Evolutionary conservation across 2,888 invertebrate genomes (phyloP).

Genomic region (Venustoraphidia nigricollis): DNA sequence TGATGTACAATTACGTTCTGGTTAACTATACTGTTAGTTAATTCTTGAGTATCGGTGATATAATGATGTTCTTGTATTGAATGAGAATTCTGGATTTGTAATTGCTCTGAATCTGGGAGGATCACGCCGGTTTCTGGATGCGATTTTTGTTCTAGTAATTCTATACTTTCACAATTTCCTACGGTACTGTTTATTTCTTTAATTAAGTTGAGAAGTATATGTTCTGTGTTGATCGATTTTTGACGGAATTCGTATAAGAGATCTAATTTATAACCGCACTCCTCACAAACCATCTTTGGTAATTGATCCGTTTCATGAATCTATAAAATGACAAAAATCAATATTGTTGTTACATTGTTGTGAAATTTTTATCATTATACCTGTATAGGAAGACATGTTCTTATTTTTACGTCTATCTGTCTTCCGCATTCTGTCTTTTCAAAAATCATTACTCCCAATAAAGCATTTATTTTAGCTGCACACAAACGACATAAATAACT

Average conservation of each 20-base stretch:
- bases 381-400: conserved; percentile 38
- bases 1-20: no score
- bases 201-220: conserved; percentile 27
- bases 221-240: conserved; percentile 35
- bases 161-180: conserved; percentile 11
- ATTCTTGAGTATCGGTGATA: conserved; percentile 19
- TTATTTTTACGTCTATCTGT: conserved; percentile 39
- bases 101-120: conserved; percentile 18
- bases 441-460: conserved; percentile 25
- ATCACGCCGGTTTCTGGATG: conserved; percentile 12
- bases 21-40: background rate
- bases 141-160: conserved; percentile 12
- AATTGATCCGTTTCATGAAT: conserved; percentile 36
- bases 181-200: conserved; percentile 19
- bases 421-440: conserved; percentile 30
- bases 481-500: conserved; percentile 27
- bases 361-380: conserved; percentile 19
- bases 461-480: conserved; percentile 24
- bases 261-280: conserved; percentile 39
- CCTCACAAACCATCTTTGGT: conserved; percentile 41
- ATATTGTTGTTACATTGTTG: background rate
- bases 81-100: conserved; percentile 22
- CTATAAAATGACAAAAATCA: conserved; percentile 21
- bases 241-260: conserved; percentile 38
- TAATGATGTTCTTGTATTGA: conserved; percentile 17